These are phyloP conservation scores for Drosophila kuntzei DNA, from an alignment of 2,888 invertebrate species.

Conservation along the genomic window DNA sequence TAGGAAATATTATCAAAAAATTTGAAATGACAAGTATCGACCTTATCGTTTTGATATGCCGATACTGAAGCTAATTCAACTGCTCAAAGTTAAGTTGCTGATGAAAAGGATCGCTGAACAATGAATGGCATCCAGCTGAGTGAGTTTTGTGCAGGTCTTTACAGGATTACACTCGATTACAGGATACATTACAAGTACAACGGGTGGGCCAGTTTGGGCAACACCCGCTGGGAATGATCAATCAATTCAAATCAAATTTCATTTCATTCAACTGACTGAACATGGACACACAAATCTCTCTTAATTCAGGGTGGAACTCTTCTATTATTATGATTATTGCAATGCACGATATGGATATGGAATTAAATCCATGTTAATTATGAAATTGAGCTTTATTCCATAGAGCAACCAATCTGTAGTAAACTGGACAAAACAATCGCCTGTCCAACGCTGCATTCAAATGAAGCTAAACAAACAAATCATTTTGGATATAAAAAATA, in stretches of 20 bases:
- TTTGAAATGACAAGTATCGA: not conserved
- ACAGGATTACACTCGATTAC: slow-evolving; percentile 83
- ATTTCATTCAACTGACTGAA: slow-evolving; percentile 62
- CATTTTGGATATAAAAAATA: slow-evolving; percentile 56
- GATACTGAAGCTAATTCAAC: slow-evolving; percentile 35
- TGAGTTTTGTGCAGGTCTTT: slow-evolving; percentile 77
- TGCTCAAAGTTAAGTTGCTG: slow-evolving; percentile 18
- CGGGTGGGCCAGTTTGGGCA: slow-evolving; percentile 45
- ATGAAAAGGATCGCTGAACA: slow-evolving; percentile 48
- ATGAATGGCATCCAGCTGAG: slow-evolving; percentile 79
- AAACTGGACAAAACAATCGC: slow-evolving; percentile 39
- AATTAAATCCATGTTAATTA: slow-evolving; percentile 68
- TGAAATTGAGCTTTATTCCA: slow-evolving; percentile 56
- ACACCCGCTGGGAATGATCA: slow-evolving; percentile 85
- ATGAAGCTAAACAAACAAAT: slow-evolving; percentile 63
- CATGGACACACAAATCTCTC: slow-evolving; percentile 26
- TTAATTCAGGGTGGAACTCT: slow-evolving; percentile 35
- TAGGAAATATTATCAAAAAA: not conserved
- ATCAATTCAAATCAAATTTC: slow-evolving; percentile 83
- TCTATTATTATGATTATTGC: slow-evolving; percentile 55
- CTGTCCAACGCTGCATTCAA: slow-evolving; percentile 30
- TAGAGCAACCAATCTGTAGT: slow-evolving; percentile 30
- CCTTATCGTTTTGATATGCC: not conserved
- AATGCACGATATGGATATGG: slow-evolving; percentile 29
- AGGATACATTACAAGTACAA: slow-evolving; percentile 76